phyloP scores from a whole-genome alignment of 2,113 vertebrate genomes.

The Hippocampus barbouri region DNA sequence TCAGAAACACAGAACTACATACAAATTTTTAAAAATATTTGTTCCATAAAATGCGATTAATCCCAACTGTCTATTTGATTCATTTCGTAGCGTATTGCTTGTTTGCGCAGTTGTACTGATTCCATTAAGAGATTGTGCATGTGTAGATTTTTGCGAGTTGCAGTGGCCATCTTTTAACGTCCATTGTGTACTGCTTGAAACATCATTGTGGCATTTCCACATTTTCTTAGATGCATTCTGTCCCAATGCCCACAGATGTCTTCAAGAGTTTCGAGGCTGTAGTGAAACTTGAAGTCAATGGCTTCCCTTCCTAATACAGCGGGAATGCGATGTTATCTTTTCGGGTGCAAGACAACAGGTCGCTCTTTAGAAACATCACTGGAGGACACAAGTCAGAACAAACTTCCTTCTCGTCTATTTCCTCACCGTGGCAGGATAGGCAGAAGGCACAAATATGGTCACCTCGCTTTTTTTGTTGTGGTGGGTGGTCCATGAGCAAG shows the following conservation, averaged over 20 bases:
- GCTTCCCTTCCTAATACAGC: conserved; percentile 2
- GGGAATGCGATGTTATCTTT: conserved; percentile 40
- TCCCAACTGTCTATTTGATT: background rate
- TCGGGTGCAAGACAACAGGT: background rate
- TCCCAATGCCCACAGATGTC: conserved; percentile 34
- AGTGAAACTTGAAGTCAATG: background rate
- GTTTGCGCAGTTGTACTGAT: background rate
- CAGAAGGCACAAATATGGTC: background rate
- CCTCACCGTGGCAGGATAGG: background rate
- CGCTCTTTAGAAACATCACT: conserved; percentile 7
- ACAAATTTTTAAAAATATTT: background rate
- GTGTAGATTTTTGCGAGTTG: background rate
- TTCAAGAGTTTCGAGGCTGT: conserved; percentile 29
- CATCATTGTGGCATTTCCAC: background rate
- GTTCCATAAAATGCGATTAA: background rate
- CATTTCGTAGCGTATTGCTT: background rate
- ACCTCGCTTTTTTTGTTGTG: no score
- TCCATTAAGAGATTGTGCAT: background rate
- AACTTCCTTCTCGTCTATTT: conserved; percentile 2
- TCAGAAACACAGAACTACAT: background rate
- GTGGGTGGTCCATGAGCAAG: no score
- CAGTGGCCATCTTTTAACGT: background rate
- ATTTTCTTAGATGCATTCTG: conserved; percentile 15
- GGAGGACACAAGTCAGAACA: conserved; percentile 10
- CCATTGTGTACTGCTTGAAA: conserved; percentile 6